Conservation (phyloP, 2,113 vertebrate genomes). For the Prionailurus viverrinus region DNA sequence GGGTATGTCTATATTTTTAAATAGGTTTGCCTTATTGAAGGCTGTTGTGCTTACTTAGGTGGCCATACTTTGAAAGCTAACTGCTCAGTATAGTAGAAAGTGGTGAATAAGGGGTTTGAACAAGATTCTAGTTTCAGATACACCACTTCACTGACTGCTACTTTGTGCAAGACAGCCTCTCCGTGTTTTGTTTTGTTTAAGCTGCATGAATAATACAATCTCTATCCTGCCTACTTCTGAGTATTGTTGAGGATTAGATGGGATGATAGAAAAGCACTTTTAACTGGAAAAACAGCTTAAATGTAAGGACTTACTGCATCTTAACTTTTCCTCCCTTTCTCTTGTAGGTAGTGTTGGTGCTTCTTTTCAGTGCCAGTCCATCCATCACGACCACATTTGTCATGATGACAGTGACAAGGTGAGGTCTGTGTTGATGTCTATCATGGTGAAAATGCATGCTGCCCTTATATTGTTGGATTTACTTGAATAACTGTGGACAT, state of each 20-base stretch:
- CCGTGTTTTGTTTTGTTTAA: constrained; percentile 38
- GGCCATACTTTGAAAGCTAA: constrained; percentile 28
- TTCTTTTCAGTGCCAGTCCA: constrained; percentile 90
- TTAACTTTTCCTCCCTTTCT: constrained; percentile 73
- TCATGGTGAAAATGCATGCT: constrained; percentile 65
- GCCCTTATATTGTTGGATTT: background rate
- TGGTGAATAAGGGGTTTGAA: background rate
- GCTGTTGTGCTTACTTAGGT: background rate
- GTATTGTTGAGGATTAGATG: constrained; percentile 39
- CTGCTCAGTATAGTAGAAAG: background rate
- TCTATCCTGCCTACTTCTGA: background rate
- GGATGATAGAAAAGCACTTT: constrained; percentile 44
- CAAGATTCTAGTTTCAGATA: constrained; percentile 14
- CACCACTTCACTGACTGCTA: background rate
- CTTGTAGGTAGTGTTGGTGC: constrained; percentile 89
- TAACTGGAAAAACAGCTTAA: constrained; percentile 60
- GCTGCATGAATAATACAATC: background rate
- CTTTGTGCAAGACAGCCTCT: constrained; percentile 26
- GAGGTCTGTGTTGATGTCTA: constrained; percentile 82
- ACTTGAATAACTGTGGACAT: constrained; percentile 21
- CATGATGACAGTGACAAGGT: constrained; percentile 92
- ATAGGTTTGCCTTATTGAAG: constrained; percentile 23
- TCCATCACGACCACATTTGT: constrained; percentile 91
- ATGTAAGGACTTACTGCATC: constrained; percentile 68
- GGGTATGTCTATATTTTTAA: background rate